Conservation (phyloP, 2,888 invertebrate genomes). For the Ectemnius lituratus region DNA sequence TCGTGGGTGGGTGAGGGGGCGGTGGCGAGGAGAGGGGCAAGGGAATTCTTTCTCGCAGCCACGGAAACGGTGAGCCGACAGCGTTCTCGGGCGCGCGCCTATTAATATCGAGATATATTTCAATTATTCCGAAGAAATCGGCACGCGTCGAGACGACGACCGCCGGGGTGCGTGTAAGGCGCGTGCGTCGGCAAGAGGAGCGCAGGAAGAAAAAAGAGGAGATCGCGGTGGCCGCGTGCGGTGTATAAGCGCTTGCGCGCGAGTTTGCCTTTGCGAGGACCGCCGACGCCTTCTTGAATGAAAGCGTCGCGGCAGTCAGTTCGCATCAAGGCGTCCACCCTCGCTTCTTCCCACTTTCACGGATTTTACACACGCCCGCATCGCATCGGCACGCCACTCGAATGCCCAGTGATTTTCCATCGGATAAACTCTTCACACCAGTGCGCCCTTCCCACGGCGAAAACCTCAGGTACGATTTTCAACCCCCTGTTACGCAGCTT, state of each 20-base stretch:
- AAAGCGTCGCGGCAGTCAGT: constrained; percentile 66
- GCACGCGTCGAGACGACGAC: constrained; percentile 43
- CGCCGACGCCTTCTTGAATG: constrained; percentile 73
- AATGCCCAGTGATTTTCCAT: constrained; percentile 31
- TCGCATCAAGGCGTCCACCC: constrained; percentile 68
- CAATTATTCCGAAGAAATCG: constrained; percentile 71
- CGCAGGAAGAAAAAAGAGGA: constrained; percentile 36
- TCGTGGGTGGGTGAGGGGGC: too few species aligned
- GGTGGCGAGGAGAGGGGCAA: too few species aligned
- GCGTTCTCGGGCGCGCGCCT: constrained; percentile 42
- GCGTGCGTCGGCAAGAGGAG: constrained; percentile 41
- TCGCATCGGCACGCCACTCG: not conserved
- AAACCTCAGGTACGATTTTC: constrained; percentile 24
- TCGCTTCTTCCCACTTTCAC: constrained; percentile 57
- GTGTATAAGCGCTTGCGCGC: constrained; percentile 58
- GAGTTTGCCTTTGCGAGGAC: constrained; percentile 63
- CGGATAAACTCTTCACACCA: constrained; percentile 31
- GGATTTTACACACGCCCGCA: constrained; percentile 45
- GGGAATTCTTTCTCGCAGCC: constrained; percentile 10
- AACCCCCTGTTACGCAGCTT: too few species aligned
- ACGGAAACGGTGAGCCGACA: constrained; percentile 11
- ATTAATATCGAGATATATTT: constrained; percentile 67
- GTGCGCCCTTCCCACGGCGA: not conserved
- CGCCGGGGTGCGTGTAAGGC: constrained; percentile 31
- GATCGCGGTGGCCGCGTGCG: constrained; percentile 27